phyloP scores from a whole-genome alignment of 2,113 vertebrate species.

The Pandion haliaetus region DNA sequence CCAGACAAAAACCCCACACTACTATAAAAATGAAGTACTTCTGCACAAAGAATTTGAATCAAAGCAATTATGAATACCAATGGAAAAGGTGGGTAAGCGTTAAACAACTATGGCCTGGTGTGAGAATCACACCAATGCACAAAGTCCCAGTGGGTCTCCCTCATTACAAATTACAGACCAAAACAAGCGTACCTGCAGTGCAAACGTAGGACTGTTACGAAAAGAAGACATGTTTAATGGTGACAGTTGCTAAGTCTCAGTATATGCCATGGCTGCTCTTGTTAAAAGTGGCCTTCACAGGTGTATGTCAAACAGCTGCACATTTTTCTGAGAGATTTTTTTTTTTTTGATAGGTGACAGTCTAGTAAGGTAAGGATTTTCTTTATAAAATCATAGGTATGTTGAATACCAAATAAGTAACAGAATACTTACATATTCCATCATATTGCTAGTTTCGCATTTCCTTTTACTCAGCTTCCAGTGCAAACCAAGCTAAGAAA shows the following conservation, averaged over 20 bases:
- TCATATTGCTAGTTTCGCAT: slow-evolving; percentile 99
- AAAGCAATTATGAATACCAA: not conserved
- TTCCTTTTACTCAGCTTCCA: slow-evolving; percentile 99
- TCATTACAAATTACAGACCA: not conserved
- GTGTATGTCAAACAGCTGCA: not conserved
- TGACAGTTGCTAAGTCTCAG: not conserved
- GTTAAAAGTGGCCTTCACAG: not conserved
- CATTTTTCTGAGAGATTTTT: not conserved
- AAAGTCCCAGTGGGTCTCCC: not conserved
- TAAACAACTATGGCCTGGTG: not conserved
- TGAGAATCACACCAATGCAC: not conserved
- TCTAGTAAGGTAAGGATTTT: not conserved
- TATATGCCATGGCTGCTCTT: not conserved
- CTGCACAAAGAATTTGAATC: not conserved
- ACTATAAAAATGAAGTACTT: not conserved
- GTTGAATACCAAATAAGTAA: not conserved
- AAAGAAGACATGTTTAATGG: not conserved
- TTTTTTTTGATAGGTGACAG: not conserved
- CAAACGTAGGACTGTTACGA: not conserved
- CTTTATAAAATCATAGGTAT: not conserved
- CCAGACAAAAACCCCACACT: not conserved
- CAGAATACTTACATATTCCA: slow-evolving; percentile 88
- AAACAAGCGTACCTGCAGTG: not conserved
- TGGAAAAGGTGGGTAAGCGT: not conserved
- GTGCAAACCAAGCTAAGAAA: slow-evolving; percentile 93